These are phyloP conservation scores for Harmothoe impar DNA, from an alignment of 2,888 invertebrate species.

Conservation along the genomic window DNA sequence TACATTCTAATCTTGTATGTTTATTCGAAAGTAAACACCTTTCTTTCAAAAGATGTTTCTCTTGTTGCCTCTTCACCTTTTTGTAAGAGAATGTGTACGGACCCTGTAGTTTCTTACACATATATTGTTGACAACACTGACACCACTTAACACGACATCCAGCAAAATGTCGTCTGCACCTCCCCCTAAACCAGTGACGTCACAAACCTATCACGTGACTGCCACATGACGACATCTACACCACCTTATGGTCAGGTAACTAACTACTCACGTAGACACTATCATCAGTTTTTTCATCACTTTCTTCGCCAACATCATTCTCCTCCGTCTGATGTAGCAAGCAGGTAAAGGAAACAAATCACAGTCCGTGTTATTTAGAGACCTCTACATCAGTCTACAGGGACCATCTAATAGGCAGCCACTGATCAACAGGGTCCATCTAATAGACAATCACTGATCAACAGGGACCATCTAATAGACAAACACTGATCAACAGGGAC, in stretches of 20 bases:
- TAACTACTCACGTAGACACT: conserved; percentile 2
- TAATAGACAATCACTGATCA: not conserved
- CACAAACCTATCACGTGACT: not conserved
- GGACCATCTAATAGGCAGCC: not conserved
- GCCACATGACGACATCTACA: conserved; percentile 8
- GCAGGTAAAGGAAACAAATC: conserved; percentile 10
- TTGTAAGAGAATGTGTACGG: not conserved
- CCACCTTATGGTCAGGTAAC: conserved; percentile 3
- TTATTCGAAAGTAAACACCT: no score
- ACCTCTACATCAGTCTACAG: not conserved
- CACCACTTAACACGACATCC: conserved; percentile 24
- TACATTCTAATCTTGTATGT: no score
- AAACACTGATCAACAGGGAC: not conserved
- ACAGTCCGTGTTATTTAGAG: not conserved
- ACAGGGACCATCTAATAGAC: not conserved
- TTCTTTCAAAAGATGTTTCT: no score
- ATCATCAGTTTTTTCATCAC: not conserved
- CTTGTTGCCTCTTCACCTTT: no score
- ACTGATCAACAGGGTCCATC: not conserved
- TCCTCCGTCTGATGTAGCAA: conserved; percentile 23
- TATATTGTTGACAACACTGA: not conserved
- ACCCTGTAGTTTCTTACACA: conserved; percentile 9
- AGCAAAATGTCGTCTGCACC: conserved; percentile 17
- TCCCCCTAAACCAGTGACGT: not conserved
- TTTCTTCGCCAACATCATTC: conserved; percentile 22